Conservation (phyloP, 53 echinoderm and acorn worm species). For the Paracentrotus lividus region DNA sequence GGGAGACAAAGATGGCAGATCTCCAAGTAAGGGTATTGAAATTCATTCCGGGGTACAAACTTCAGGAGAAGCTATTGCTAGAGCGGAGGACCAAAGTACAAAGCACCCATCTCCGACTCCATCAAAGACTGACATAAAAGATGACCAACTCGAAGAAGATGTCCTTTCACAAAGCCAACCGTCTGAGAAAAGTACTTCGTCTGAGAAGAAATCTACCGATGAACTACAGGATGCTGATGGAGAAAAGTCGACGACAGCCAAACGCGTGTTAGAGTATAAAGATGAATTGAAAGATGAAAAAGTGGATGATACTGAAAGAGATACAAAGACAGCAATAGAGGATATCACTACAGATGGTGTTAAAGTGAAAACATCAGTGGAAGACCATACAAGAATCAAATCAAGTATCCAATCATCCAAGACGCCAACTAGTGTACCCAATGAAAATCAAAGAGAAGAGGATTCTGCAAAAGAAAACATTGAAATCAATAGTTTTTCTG, state of each 20-base stretch:
- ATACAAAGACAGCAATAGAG: not conserved
- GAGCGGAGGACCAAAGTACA: not conserved
- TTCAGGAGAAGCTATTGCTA: not conserved
- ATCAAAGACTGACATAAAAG: not conserved
- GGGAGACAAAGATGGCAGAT: not conserved
- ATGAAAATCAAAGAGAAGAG: not conserved
- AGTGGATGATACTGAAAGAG: not conserved
- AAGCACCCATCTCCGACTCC: not conserved
- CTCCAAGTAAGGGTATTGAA: not conserved
- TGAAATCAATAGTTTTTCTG: too few relatives aligned
- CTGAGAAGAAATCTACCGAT: not conserved
- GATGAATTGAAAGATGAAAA: not conserved
- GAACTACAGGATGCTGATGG: not conserved
- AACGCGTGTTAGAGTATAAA: not conserved
- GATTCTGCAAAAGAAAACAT: not conserved
- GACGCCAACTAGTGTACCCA: not conserved
- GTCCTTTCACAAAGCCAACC: not conserved
- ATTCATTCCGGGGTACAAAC: not conserved
- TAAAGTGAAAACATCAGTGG: not conserved
- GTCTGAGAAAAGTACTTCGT: not conserved
- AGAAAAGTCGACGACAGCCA: not conserved
- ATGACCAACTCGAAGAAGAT: not conserved
- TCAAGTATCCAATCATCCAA: not conserved
- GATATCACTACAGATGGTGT: not conserved
- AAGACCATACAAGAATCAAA: not conserved